Evolutionary conservation across 2,113 vertebrate species (phyloP).

Genomic region (Planiliza haematocheilus): DNA sequence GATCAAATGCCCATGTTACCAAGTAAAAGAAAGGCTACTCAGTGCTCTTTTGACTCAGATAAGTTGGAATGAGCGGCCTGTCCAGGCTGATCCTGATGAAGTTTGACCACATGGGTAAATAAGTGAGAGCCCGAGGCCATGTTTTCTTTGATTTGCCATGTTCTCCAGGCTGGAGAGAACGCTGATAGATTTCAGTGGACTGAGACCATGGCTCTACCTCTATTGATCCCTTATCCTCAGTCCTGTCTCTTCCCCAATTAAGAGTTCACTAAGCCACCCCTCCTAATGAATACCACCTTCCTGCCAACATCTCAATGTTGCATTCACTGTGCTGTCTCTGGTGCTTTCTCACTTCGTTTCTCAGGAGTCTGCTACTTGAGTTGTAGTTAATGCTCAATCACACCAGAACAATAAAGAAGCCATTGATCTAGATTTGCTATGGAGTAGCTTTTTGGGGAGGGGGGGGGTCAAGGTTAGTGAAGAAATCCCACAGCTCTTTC

Average conservation of each 20-base stretch:
- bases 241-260: slow-evolving; percentile 72
- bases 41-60: slow-evolving; percentile 24
- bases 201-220: slow-evolving; percentile 48
- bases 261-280: slow-evolving; percentile 73
- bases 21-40: slow-evolving; percentile 30
- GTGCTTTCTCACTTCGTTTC: slow-evolving; percentile 23
- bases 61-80: slow-evolving; percentile 33
- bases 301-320: slow-evolving; percentile 47
- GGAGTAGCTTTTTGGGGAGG: neutral
- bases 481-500: slow-evolving; percentile 48
- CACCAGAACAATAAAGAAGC: slow-evolving; percentile 10
- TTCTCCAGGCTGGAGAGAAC: slow-evolving; percentile 38
- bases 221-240: slow-evolving; percentile 66
- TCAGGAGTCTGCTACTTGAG: slow-evolving; percentile 2
- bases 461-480: slow-evolving; percentile 23
- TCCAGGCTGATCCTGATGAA: slow-evolving; percentile 50
- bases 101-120: slow-evolving; percentile 55
- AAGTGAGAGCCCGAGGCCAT: slow-evolving; percentile 16
- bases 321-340: slow-evolving; percentile 14
- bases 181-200: slow-evolving; percentile 72
- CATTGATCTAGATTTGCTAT: slow-evolving; percentile 38
- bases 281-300: slow-evolving; percentile 62
- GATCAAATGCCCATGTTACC: slow-evolving; percentile 27
- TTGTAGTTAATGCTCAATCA: slow-evolving; percentile 22
- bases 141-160: slow-evolving; percentile 45